Conservation (phyloP, 2,113 vertebrate species). For the Triplophysa rosa region DNA sequence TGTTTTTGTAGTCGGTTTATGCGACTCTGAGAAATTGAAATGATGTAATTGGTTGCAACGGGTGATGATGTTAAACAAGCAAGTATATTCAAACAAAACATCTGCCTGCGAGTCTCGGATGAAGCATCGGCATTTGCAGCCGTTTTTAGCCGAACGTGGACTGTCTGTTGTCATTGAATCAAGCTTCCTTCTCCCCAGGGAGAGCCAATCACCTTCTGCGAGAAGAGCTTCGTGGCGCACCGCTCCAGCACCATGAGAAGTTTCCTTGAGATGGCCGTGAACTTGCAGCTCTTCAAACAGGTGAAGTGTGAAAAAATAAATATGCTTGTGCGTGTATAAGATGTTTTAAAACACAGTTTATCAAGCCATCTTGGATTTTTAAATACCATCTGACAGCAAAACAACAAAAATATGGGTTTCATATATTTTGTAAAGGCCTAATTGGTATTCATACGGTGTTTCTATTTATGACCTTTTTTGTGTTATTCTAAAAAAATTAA, state of each 20-base stretch:
- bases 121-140: conserved; percentile 17
- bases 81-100: conserved; percentile 27
- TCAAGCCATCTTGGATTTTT: no score
- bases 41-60: conserved; percentile 75
- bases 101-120: conserved; percentile 27
- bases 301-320: conserved; percentile 64
- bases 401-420: no score
- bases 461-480: no score
- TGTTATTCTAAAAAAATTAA: no score
- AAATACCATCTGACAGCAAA: no score
- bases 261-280: conserved; percentile 92
- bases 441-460: no score
- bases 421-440: no score
- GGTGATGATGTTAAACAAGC: conserved; percentile 41
- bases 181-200: conserved; percentile 74
- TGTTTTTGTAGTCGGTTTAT: conserved; percentile 58
- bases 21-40: conserved; percentile 68
- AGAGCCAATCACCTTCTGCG: conserved; percentile 92
- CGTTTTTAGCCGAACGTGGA: conserved; percentile 26
- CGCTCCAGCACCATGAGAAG: conserved; percentile 88
- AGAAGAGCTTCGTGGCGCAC: conserved; percentile 89
- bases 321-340: background rate
- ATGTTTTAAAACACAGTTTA: no score
- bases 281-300: conserved; percentile 98
- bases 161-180: conserved; percentile 37